Evolutionary conservation across 2,113 vertebrate genomes (phyloP).

Genomic region (Dicerorhinus sumatrensis): DNA sequence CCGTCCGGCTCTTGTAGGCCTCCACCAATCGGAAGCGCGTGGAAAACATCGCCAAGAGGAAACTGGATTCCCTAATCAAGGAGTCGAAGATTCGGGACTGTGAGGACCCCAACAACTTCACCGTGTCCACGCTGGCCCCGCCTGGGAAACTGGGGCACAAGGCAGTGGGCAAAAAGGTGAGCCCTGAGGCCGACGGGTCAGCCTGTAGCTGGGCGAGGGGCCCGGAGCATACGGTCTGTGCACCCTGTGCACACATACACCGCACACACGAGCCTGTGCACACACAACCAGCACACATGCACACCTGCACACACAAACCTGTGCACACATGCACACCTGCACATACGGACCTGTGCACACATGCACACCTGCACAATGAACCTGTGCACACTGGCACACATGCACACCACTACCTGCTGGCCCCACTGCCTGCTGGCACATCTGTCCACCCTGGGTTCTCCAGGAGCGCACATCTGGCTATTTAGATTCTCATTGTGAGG

Average conservation of each 20-base stretch:
- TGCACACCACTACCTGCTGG: too few species aligned
- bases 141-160: slow-evolving; percentile 86
- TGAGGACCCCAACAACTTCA: slow-evolving; percentile 95
- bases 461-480: not conserved
- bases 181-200: not conserved
- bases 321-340: fast-evolving
- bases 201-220: not conserved
- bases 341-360: not conserved
- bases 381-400: not conserved
- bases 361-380: not conserved
- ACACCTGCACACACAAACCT: not conserved
- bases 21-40: slow-evolving; percentile 95
- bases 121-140: slow-evolving; percentile 89
- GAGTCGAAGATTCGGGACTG: slow-evolving; percentile 97
- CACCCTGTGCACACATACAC: too few species aligned
- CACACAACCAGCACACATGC: not conserved
- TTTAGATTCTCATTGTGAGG: not conserved
- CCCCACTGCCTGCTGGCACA: fast-evolving
- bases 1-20: slow-evolving; percentile 86
- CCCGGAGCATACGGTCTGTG: fast-evolving
- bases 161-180: slow-evolving; percentile 86
- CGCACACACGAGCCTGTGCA: not conserved
- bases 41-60: slow-evolving; percentile 97
- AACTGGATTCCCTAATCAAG: slow-evolving; percentile 96
- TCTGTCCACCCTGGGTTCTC: too few species aligned